Base-by-base conservation (phyloP, 2,797 vertebrate species). In the Anisognathus igniventris region DNA sequence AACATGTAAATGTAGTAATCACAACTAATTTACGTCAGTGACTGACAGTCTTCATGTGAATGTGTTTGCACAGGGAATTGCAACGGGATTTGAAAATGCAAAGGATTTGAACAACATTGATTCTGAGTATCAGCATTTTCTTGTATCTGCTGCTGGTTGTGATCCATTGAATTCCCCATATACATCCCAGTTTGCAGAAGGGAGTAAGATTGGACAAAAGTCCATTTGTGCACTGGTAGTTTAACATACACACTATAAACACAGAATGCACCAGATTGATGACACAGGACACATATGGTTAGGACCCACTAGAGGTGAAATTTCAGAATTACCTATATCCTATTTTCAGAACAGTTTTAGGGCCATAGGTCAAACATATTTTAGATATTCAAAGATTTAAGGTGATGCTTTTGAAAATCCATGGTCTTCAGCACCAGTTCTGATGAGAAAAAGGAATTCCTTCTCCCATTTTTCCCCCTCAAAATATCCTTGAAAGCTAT, bases 391-490 rank as follows among this genome's bases (percentile, higher is more conserved):
- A 31, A 7, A 33, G 14, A 64, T 79, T 54, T 4, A 21, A 20
- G 42, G 3, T 35, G 30, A 50, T 56, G 51, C 51, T 75, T 91
- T 82, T 24, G 57, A 76, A 88, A 82, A 77, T 19, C 21, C 0
- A 0, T 23, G 44, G 20, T 47, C 7, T n/a, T 73, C 16, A 53
- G 24, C 40, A 71, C 12, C 0, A 1, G 19, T 48, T 74, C 51
- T 68, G 25, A 39, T 39, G 40, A 89, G 47, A 83, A 50, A 0
- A 0, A 74, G 14, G 20, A 85, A 82, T n/a, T 35, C 35, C 9
- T 74, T 60, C 35, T 61, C 48, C 15, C 6, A 8, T 40, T 67
- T 82, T 33, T 9, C 7, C 7, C 23, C 47, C 7, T 47, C 58
- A 51, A 70, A 86, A 68, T 24, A 64, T 10, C 44, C 17, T 60